Conservation (phyloP, 2,113 vertebrate species). For the Aythya baeri region DNA sequence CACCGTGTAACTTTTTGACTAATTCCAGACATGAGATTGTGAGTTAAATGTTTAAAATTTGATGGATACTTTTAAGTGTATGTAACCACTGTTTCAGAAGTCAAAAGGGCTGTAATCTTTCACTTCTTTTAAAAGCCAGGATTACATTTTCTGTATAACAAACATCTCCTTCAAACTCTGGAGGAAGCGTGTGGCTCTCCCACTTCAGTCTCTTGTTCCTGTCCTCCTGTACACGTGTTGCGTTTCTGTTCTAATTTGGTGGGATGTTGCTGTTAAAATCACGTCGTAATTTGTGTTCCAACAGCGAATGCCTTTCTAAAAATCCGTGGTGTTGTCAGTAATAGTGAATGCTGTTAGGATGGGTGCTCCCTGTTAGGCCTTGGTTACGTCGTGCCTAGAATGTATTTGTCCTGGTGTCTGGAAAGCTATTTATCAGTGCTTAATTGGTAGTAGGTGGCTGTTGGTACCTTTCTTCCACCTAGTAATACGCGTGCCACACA, state of each 20-base stretch:
- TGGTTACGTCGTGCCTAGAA: background rate
- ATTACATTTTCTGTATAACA: background rate
- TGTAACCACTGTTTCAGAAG: background rate
- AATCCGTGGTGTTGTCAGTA: background rate
- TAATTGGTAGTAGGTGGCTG: background rate
- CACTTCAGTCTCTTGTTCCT: background rate
- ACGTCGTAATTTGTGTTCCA: background rate
- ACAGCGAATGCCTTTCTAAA: background rate
- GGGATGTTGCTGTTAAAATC: background rate
- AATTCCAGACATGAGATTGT: background rate
- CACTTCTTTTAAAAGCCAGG: background rate
- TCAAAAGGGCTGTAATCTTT: background rate
- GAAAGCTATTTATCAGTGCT: background rate
- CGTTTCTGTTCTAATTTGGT: background rate
- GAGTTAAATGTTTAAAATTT: background rate
- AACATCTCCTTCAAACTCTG: background rate
- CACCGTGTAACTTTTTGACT: background rate
- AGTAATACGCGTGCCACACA: fast-evolving
- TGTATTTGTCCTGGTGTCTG: background rate
- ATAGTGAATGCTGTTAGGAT: background rate
- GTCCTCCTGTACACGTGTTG: fast-evolving
- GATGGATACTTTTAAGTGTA: fast-evolving
- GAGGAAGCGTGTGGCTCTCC: background rate
- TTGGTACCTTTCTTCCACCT: background rate
- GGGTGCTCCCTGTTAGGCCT: background rate